A percentile compares a stretch with the other conserved stretches of the same genome.
These are phyloP conservation scores for Orthosia incerta DNA, from an alignment of 2,888 invertebrate genomes.

Conservation along the genomic window DNA sequence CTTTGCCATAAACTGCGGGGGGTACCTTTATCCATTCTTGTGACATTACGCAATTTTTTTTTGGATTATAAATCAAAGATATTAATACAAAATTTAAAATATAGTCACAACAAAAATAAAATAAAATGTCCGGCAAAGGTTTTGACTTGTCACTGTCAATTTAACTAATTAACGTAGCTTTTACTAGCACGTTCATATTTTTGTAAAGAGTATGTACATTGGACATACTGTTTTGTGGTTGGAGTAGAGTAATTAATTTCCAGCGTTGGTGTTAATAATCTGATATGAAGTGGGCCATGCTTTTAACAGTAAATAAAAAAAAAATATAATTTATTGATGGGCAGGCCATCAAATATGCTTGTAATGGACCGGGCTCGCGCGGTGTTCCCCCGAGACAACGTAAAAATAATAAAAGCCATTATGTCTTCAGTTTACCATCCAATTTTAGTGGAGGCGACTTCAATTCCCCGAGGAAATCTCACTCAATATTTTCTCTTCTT, in stretches of 20 bases:
- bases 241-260: no score
- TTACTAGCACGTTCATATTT: no score
- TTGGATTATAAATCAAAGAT: slow-evolving; percentile 50
- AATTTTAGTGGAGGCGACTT: slow-evolving; percentile 81
- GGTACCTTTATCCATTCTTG: slow-evolving; percentile 71
- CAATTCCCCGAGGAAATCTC: slow-evolving; percentile 84
- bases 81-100: slow-evolving; percentile 60
- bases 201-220: no score
- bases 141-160: no score
- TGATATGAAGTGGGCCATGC: no score
- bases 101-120: slow-evolving; percentile 45
- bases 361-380: slow-evolving; percentile 17
- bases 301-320: no score
- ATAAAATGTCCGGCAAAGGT: no score
- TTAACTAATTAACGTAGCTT: no score
- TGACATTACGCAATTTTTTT: slow-evolving; percentile 55
- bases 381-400: slow-evolving; percentile 61
- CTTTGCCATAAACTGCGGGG: slow-evolving; percentile 68
- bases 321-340: slow-evolving; percentile 73
- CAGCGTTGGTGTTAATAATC: no score
- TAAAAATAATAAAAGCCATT: slow-evolving; percentile 78
- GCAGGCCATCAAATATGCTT: slow-evolving; percentile 69
- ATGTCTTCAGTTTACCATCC: slow-evolving; percentile 67
- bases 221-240: no score
- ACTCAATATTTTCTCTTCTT: slow-evolving; percentile 80